Evolutionary conservation across 2,888 invertebrate genomes (phyloP), one percentile per base, ranked within the genome.

Genomic region (Cecidostiba fungosa): DNA sequence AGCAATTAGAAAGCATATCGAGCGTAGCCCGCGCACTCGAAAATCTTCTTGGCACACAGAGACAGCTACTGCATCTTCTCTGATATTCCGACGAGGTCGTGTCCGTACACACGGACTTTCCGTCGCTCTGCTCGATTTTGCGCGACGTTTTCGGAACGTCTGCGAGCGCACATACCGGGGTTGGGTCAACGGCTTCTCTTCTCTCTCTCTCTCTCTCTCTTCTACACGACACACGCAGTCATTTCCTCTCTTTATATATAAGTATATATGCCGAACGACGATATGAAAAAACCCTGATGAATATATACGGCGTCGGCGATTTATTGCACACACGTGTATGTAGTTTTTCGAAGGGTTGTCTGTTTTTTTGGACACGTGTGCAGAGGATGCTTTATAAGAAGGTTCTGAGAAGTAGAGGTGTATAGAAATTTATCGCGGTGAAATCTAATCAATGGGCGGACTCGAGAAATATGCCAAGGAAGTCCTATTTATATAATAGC

Each of bases 121-220:
- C 82, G 19, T 79, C 50, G 54, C 77, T 88, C 87, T 88, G 85
- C 87, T 89, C 85, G 85, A 86, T 88, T 88, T 88, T 88, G 88
- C 82, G 79, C 81, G 86, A 88, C 88, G 87, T 87, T 88, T 89
- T 88, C 85, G 88, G 88, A 88, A 59, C 88, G 88, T 84, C 81
- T 80, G 84, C 78, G 36, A 14, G 50, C 69, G 29, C 69, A 26
- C 78, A 73, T 74, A 73, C 78, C 78, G 39, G 5, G 19, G 23
- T 39, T 77, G 81, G 85, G 81, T 77, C 85, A 72, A 39, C 39
- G 72, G 72, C 72, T 70, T 32, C 59, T 26, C 10, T 16, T 26
- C 29, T 14, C 66, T 23, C 26, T 10, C n/a, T n/a, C n/a, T n/a
- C n/a, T n/a, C 23, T 43, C 47, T 23, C 62, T n/a, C 23, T 10